Percentiles rank a stretch among this genome's conserved stretches.
Evolutionary conservation across 1,140 invertebrate genomes (phyloP).

Genomic region (Drosophila santomea): DNA sequence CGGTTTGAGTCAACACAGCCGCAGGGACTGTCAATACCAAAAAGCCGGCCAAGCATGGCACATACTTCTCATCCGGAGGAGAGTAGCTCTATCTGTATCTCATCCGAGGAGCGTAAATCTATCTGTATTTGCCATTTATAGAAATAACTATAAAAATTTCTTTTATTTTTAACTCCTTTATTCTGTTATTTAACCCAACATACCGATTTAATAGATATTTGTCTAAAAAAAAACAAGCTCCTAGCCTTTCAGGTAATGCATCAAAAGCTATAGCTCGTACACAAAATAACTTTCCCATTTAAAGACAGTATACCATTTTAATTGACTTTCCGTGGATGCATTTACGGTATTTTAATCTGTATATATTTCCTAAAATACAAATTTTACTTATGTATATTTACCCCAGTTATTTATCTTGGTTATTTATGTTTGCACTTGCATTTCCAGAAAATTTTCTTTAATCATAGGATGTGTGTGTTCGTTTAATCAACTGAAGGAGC

Average conservation of each 20-base stretch:
- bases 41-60: constrained; percentile 62
- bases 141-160: too few species aligned
- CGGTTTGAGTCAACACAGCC: constrained; percentile 75
- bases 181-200: too few species aligned
- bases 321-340: too few species aligned
- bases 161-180: too few species aligned
- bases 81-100: neutral
- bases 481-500: constrained; percentile 29
- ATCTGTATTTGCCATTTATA: too few species aligned
- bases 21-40: constrained; percentile 68
- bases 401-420: neutral
- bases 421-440: neutral
- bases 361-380: neutral
- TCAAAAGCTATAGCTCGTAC: too few species aligned
- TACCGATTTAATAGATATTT: too few species aligned
- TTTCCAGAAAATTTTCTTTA: neutral
- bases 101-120: constrained; percentile 34
- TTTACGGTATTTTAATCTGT: neutral
- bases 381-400: neutral
- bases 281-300: too few species aligned
- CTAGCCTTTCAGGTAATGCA: too few species aligned
- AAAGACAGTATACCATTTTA: too few species aligned
- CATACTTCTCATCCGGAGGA: constrained; percentile 56
- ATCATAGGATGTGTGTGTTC: neutral
- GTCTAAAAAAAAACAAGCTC: too few species aligned